Evolutionary conservation across 2,113 vertebrate species (phyloP), one percentile per base, ranked within the genome.

Genomic region (Sylvietta virens): DNA sequence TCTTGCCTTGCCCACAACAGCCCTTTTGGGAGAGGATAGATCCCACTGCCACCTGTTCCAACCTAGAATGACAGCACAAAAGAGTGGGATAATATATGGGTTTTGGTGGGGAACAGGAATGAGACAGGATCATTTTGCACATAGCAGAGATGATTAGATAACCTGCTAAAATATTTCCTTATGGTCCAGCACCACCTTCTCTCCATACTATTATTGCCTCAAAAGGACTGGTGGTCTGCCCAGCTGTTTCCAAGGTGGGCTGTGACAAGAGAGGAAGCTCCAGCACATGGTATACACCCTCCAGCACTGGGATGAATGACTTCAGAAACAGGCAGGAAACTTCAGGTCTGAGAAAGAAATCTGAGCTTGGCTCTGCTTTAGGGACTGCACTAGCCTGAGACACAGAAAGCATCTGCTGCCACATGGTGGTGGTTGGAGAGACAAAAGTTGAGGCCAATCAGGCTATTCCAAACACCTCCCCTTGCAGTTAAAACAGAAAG

Each of bases 391-490:
- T 44, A 69, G 51, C 53, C 67, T 33, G 9, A 45, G 42, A 84
- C 67, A 74, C 61, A 50, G 33, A 39, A 71, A 67, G 86, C 28
- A 53, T 86, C 81, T 97, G 92, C 96, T 97, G 97, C 97, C 97
- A 94, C 97, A 35, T 1, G 15, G 90, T 84, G 97, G 97, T 94
- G 37, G 88, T 4, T 71, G 44, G 7, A 26, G 58, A 78, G 65
- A 86, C 1, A 2, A 8, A 42, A 89, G 33, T 0, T 1, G 9
- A 92, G 44, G 30, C 39, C 26, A 57, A 61, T 4, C 50, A 50
- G 14, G 31, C 40, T 86, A 20, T 5, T 58, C 37, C 56, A 28
- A 44, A 64, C 21, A 70, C 18, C 39, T 64, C 19, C 50, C 50
- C 57, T 51, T 28, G 50, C n/a, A 87, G 67, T 31, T 53, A 16